These are phyloP conservation scores for Epiblema foenella DNA, from an alignment of 2,888 invertebrate genomes.

Conservation along the genomic window DNA sequence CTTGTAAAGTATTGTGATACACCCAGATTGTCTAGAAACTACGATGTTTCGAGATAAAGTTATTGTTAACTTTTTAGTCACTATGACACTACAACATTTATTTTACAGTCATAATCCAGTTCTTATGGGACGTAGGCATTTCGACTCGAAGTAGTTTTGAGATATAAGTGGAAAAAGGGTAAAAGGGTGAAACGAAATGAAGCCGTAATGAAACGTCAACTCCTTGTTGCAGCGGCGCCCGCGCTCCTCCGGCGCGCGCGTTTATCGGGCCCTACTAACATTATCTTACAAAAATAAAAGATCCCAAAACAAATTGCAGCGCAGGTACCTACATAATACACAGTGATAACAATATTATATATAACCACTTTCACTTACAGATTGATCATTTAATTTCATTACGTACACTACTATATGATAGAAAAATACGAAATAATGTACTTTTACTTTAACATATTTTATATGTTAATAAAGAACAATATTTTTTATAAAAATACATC, in stretches of 20 bases:
- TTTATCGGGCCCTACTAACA: slow-evolving; percentile 10
- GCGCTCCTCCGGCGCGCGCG: neutral
- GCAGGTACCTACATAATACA: slow-evolving; percentile 49
- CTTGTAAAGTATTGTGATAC: too few relatives aligned
- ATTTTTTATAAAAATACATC: slow-evolving; percentile 84
- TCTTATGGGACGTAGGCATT: too few relatives aligned
- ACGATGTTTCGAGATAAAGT: too few relatives aligned
- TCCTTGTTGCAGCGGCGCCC: too few relatives aligned
- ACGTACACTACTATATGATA: slow-evolving; percentile 78
- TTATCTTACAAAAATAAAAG: slow-evolving; percentile 61
- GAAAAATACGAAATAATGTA: slow-evolving; percentile 84
- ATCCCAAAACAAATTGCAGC: slow-evolving; percentile 62
- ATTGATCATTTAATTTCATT: slow-evolving; percentile 73
- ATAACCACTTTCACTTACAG: slow-evolving; percentile 72
- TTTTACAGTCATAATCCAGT: too few relatives aligned
- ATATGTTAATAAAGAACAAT: slow-evolving; percentile 85
- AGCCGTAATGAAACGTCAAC: too few relatives aligned
- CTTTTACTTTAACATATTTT: slow-evolving; percentile 83
- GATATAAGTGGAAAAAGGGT: too few relatives aligned
- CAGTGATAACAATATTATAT: slow-evolving; percentile 62
- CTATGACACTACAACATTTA: too few relatives aligned
- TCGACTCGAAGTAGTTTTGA: too few relatives aligned
- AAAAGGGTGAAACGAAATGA: too few relatives aligned
- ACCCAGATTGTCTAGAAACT: too few relatives aligned
- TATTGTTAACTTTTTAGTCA: too few relatives aligned